A percentile compares a stretch with the other conserved stretches of the same genome.
Evolutionary conservation across 2,797 vertebrate species (phyloP).

Genomic region (Crocodylus rhombifer): DNA sequence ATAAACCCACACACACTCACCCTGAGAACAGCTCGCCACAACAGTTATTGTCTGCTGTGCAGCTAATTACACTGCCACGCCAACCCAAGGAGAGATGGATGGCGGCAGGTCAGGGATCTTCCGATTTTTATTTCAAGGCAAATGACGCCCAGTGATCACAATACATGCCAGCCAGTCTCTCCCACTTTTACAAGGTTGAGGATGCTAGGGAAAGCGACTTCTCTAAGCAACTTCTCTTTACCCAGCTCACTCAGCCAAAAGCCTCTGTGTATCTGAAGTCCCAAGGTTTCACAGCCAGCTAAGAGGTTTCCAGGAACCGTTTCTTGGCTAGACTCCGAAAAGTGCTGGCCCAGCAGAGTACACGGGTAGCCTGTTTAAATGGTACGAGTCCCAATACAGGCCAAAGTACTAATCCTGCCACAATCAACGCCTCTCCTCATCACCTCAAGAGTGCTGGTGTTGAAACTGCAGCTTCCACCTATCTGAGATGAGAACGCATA

Average conservation of each 20-base stretch:
- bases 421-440: background rate
- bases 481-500: background rate
- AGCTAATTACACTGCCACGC: background rate
- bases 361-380: background rate
- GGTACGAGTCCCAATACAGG: background rate
- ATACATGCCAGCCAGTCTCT: background rate
- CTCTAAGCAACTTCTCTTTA: background rate
- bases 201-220: background rate
- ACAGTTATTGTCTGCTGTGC: background rate
- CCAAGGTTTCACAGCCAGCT: background rate
- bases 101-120: background rate
- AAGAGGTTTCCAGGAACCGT: background rate
- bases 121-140: background rate
- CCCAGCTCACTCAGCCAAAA: background rate
- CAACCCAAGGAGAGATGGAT: background rate
- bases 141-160: background rate
- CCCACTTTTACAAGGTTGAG: background rate
- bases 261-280: background rate
- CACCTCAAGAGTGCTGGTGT: conserved; percentile 2
- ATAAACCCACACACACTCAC: background rate
- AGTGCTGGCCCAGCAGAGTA: background rate
- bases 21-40: background rate
- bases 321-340: background rate
- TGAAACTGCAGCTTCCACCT: background rate
- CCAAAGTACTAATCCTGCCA: background rate